These are phyloP conservation scores for Drosophila willistoni DNA, from an alignment of 1,140 invertebrate genomes.

Conservation along the genomic window DNA sequence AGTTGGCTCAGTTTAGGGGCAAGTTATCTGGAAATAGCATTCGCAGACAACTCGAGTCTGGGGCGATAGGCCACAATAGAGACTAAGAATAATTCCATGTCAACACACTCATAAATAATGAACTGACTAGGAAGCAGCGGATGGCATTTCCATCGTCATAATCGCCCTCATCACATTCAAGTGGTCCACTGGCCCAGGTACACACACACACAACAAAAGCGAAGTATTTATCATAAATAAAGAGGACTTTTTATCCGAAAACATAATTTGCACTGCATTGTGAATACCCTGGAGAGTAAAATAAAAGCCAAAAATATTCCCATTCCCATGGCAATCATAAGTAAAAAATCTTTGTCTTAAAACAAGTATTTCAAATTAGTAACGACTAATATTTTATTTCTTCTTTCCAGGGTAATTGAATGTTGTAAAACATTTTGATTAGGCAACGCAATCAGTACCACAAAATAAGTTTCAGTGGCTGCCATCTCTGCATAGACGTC, in stretches of 20 bases:
- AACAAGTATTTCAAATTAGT: background rate
- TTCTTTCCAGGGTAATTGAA: slow-evolving; percentile 27
- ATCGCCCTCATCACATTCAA: slow-evolving; percentile 54
- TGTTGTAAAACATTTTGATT: slow-evolving; percentile 63
- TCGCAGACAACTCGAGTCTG: slow-evolving; percentile 53
- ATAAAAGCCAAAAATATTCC: background rate
- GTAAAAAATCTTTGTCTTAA: background rate
- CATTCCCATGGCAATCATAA: background rate
- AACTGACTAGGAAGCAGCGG: slow-evolving; percentile 58
- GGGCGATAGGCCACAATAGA: slow-evolving; percentile 58
- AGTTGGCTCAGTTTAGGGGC: slow-evolving; percentile 11
- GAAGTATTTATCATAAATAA: slow-evolving; percentile 76
- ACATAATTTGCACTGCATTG: background rate
- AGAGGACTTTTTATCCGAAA: background rate
- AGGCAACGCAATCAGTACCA: slow-evolving; percentile 78
- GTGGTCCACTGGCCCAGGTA: slow-evolving; percentile 51
- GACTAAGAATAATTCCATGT: slow-evolving; percentile 82
- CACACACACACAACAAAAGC: slow-evolving; percentile 48
- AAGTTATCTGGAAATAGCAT: slow-evolving; percentile 70
- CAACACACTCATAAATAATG: slow-evolving; percentile 82
- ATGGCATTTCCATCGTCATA: slow-evolving; percentile 34
- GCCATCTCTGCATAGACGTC: background rate
- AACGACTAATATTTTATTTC: background rate
- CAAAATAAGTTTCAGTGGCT: slow-evolving; percentile 62
- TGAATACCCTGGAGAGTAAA: slow-evolving; percentile 26